phyloP scores from a whole-genome alignment of 2,888 invertebrate species.

The Amiota mariae region DNA sequence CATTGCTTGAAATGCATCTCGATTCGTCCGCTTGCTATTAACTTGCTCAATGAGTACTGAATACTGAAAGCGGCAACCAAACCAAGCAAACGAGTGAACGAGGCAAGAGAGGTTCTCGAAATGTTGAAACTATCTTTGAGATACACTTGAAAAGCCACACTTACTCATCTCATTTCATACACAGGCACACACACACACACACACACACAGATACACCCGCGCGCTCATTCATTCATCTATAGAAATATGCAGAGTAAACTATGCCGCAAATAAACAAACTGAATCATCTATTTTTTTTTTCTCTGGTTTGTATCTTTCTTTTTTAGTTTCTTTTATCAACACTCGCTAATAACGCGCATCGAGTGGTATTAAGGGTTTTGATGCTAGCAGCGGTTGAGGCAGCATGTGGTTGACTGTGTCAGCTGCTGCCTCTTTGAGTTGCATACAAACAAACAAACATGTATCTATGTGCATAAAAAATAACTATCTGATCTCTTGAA shows the following conservation, averaged over 20 bases:
- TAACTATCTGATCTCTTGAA: constrained; percentile 50
- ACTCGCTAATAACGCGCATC: constrained; percentile 10
- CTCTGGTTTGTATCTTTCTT: not conserved
- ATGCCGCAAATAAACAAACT: constrained; percentile 45
- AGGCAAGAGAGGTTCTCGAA: constrained; percentile 11
- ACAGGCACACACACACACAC: not conserved
- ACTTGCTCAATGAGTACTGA: constrained; percentile 4
- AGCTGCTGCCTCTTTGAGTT: constrained; percentile 9
- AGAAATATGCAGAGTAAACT: constrained; percentile 8
- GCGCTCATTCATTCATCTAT: too few species aligned
- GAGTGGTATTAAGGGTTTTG: not conserved
- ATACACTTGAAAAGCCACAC: constrained; percentile 16
- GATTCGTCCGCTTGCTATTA: not conserved
- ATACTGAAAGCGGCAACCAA: not conserved
- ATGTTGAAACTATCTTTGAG: constrained; percentile 23
- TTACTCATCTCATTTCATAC: not conserved
- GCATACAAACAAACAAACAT: not conserved
- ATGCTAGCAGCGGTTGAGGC: not conserved
- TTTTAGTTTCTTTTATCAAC: not conserved
- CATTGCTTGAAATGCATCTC: not conserved
- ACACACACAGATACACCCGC: not conserved
- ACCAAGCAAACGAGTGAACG: not conserved
- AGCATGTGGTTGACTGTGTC: constrained; percentile 1
- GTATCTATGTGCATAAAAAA: constrained; percentile 8
- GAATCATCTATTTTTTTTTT: constrained; percentile 42